These are phyloP conservation scores for Amphimallon solstitiale DNA, from an alignment of 2,888 invertebrate species.

Conservation along the genomic window DNA sequence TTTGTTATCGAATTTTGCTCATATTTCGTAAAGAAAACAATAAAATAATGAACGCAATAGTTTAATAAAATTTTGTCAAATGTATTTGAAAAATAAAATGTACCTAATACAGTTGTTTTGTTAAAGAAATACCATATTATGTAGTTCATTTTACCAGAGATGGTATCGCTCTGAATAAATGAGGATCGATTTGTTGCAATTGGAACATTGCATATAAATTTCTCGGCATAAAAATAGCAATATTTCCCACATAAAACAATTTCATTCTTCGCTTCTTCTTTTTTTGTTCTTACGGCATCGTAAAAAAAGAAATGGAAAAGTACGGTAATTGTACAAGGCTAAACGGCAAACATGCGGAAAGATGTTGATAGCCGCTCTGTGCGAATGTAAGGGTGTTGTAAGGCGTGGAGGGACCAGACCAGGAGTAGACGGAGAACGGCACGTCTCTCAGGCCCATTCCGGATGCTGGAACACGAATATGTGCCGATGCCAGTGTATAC, in stretches of 20 bases:
- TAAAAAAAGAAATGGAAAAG: constrained; percentile 53
- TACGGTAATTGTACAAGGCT: constrained; percentile 53
- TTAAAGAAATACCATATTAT: too few species aligned
- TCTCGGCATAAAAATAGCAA: constrained; percentile 55
- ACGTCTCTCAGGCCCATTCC: constrained; percentile 54
- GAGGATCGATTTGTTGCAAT: not conserved
- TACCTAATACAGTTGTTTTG: too few species aligned
- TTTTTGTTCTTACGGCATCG: constrained; percentile 5
- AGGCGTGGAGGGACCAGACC: constrained; percentile 37
- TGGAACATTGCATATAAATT: constrained; percentile 51
- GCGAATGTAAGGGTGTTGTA: constrained; percentile 15
- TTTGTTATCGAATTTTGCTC: too few species aligned
- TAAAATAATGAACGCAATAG: too few species aligned
- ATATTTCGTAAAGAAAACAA: too few species aligned
- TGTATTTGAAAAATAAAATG: too few species aligned
- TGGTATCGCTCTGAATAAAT: not conserved
- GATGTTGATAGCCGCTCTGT: constrained; percentile 46
- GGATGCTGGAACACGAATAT: constrained; percentile 54
- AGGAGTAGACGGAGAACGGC: constrained; percentile 50
- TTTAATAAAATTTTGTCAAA: too few species aligned
- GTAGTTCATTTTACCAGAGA: too few species aligned
- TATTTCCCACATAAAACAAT: constrained; percentile 56
- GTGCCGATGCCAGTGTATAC: constrained; percentile 58
- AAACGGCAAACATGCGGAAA: constrained; percentile 52
- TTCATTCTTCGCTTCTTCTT: constrained; percentile 46